A percentile compares a stretch with the other conserved stretches of the same genome.
phyloP scores from a whole-genome alignment of 2,888 invertebrate genomes.

The Nowickia ferox region DNA sequence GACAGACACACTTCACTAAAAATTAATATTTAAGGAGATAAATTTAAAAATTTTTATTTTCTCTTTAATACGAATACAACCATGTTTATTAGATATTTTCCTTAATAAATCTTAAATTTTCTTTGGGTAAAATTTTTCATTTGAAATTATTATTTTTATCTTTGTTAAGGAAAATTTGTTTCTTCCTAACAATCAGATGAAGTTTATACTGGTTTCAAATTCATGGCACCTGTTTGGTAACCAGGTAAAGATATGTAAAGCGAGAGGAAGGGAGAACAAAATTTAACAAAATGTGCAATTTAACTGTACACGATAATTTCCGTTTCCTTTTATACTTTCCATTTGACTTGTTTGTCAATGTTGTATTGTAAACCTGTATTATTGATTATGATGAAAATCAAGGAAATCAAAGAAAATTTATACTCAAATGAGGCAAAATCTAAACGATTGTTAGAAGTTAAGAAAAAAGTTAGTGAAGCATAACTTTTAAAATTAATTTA shows the following conservation, averaged over 20 bases:
- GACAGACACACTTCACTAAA: background rate
- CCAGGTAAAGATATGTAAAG: no score
- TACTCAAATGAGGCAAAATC: background rate
- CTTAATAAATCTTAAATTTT: no score
- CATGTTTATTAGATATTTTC: no score
- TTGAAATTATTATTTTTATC: no score
- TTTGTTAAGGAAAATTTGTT: no score
- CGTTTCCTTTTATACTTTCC: conserved; percentile 41
- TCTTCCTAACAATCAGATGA: no score
- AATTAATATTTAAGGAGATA: background rate
- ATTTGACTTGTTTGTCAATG: conserved; percentile 21
- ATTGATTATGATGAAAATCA: background rate
- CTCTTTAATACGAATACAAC: background rate
- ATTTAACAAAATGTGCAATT: no score
- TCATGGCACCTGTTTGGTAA: no score
- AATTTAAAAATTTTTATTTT: background rate
- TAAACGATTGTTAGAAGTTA: background rate
- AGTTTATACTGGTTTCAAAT: no score
- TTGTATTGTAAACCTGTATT: conserved; percentile 7
- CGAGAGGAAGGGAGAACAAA: no score
- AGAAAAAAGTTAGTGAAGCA: no score
- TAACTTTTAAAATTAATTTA: background rate
- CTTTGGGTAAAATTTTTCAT: no score
- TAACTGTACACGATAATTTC: conserved; percentile 40
- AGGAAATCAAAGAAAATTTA: background rate